A percentile compares a stretch with the other conserved stretches of the same genome.
Evolutionary conservation across 2,797 vertebrate genomes (phyloP).

Genomic region (Acipenser transmontanus): DNA sequence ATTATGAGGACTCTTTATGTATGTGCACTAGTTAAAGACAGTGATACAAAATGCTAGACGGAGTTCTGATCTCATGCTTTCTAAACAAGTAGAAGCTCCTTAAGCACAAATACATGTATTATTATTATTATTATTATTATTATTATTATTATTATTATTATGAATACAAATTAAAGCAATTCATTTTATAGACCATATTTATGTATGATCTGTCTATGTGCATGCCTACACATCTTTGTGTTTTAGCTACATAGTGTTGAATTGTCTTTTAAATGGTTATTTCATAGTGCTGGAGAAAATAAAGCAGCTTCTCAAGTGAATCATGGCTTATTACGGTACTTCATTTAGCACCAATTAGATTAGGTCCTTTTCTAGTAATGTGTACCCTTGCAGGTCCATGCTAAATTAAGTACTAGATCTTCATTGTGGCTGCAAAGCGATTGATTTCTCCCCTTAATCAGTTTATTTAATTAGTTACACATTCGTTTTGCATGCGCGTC

Average conservation of each 20-base stretch:
- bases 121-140: no score
- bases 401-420: constrained; percentile 88
- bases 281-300: constrained; percentile 38
- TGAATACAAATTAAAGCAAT: no score
- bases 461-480: constrained; percentile 93
- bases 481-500: constrained; percentile 67
- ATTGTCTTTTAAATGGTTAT: background rate
- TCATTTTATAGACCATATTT: background rate
- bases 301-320: constrained; percentile 46
- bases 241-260: background rate
- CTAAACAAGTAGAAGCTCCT: no score
- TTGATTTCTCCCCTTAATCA: constrained; percentile 88
- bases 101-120: no score
- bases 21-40: no score
- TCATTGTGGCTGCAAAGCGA: constrained; percentile 76
- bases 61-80: no score
- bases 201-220: no score
- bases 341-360: constrained; percentile 87
- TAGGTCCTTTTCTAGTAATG: constrained; percentile 70
- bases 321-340: constrained; percentile 67
- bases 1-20: no score
- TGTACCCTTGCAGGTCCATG: constrained; percentile 67
- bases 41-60: no score
- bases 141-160: no score
- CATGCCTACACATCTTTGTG: no score